Conservation (phyloP, 2,113 vertebrate species). For the Alaudala cheleensis region DNA sequence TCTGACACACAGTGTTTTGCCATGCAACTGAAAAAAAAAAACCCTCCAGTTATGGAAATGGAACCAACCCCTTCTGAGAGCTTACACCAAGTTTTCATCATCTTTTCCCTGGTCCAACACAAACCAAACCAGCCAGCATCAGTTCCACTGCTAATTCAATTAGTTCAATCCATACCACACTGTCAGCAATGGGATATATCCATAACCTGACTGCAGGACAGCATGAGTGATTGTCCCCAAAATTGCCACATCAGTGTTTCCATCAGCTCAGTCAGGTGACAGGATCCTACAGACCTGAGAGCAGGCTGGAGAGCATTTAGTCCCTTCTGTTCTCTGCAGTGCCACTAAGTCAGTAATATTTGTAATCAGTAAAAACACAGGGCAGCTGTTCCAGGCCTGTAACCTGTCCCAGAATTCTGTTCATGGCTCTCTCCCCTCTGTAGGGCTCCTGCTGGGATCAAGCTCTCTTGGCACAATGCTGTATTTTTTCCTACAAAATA, state of each 20-base stretch:
- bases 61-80: not conserved
- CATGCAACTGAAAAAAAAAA: not conserved
- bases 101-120: not conserved
- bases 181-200: not conserved
- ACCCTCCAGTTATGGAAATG: not conserved
- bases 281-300: not conserved
- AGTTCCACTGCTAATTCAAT: not conserved
- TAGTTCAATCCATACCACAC: not conserved
- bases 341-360: not conserved
- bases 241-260: not conserved
- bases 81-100: not conserved
- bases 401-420: too few relatives aligned
- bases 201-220: not conserved
- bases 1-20: not conserved
- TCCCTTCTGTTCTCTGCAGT: not conserved
- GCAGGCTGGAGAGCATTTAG: not conserved
- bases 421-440: not conserved
- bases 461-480: not conserved
- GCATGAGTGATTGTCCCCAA: accelerated
- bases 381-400: not conserved
- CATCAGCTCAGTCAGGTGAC: not conserved
- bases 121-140: not conserved
- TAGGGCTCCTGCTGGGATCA: not conserved
- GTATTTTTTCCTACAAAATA: not conserved
- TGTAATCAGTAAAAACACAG: not conserved